phyloP scores from a whole-genome alignment of 2,113 vertebrate species.

The Taurulus bubalis region DNA sequence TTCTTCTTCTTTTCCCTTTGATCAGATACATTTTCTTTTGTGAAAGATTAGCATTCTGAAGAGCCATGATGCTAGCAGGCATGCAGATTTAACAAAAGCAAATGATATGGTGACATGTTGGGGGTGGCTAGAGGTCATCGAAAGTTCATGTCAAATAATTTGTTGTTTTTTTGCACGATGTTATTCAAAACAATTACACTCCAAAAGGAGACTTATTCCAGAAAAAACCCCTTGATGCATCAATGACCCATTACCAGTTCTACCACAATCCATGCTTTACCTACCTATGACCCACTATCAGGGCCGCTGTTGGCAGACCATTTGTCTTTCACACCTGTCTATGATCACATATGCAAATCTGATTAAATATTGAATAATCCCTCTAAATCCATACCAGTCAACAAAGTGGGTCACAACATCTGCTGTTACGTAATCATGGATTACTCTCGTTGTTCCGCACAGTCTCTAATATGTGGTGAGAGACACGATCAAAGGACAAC shows the following conservation, averaged over 20 bases:
- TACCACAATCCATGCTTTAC: too few relatives aligned
- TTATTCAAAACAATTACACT: background rate
- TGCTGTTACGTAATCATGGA: conserved; percentile 61
- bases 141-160: conserved; percentile 39
- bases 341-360: conserved; percentile 54
- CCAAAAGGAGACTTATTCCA: background rate
- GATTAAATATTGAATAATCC: conserved; percentile 68
- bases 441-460: conserved; percentile 44
- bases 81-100: conserved; percentile 12
- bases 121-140: conserved; percentile 24
- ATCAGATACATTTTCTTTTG: background rate
- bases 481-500: conserved; percentile 13
- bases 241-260: background rate
- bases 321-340: conserved; percentile 53
- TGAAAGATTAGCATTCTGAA: conserved; percentile 30
- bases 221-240: background rate
- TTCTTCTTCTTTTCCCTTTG: background rate
- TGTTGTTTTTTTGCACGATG: background rate
- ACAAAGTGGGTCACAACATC: conserved; percentile 70
- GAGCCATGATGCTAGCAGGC: background rate
- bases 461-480: conserved; percentile 35
- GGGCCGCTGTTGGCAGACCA: too few relatives aligned
- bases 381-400: conserved; percentile 57
- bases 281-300: too few relatives aligned
- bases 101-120: conserved; percentile 12